These are phyloP conservation scores for Micromussa lordhowensis DNA, from an alignment of 92 coral and sea anemone genomes.

Conservation along the genomic window DNA sequence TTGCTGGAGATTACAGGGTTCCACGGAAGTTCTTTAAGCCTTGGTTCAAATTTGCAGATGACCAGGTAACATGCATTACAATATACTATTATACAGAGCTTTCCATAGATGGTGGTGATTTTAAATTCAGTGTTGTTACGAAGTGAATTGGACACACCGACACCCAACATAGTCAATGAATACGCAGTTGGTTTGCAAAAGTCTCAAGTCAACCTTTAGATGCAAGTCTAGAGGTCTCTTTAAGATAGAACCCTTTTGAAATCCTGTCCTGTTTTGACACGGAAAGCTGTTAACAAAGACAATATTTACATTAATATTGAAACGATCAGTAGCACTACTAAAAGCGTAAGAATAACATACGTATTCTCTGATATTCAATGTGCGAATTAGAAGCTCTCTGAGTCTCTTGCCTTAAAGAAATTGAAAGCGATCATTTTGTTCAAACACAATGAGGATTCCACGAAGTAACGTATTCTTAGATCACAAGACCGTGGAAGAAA, in stretches of 20 bases:
- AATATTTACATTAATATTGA: too few species aligned
- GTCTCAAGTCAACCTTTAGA: background rate
- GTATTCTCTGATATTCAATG: too few species aligned
- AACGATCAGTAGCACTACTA: background rate
- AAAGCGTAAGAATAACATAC: too few species aligned
- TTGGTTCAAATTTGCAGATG: background rate
- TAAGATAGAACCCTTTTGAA: too few species aligned
- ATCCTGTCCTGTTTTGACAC: too few species aligned
- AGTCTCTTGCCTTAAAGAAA: too few species aligned
- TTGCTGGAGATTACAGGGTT: background rate
- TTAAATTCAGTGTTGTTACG: too few species aligned
- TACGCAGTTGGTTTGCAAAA: background rate
- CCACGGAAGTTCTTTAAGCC: background rate
- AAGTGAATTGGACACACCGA: background rate
- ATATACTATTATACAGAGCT: too few species aligned
- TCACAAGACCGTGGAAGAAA: background rate
- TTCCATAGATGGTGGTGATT: too few species aligned
- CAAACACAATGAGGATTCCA: background rate
- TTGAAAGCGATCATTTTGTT: background rate
- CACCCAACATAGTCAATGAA: background rate
- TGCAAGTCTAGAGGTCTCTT: too few species aligned
- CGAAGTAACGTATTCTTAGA: background rate
- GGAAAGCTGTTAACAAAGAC: background rate
- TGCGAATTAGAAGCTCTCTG: too few species aligned
- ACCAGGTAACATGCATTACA: background rate